Evolutionary conservation across 1,140 invertebrate species (phyloP).

Genomic region (Drosophila bipectinata): DNA sequence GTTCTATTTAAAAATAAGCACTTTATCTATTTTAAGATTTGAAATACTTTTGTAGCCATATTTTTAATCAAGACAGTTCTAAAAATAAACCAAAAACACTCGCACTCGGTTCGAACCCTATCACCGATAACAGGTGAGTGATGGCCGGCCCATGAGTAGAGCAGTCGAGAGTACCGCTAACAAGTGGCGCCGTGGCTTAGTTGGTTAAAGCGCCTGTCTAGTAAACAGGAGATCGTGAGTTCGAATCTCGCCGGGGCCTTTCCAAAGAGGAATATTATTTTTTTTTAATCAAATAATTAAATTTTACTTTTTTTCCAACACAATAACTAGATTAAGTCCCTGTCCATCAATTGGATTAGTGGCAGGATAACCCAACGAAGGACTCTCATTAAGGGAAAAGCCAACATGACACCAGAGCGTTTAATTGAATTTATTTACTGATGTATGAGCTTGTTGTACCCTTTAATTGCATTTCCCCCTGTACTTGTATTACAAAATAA

Average conservation of each 20-base stretch:
- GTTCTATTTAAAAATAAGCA: not conserved
- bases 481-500: slow-evolving; percentile 57
- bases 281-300: slow-evolving; percentile 22
- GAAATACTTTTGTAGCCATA: not conserved
- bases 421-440: slow-evolving; percentile 60
- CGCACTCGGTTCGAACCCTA: slow-evolving; percentile 6
- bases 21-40: not conserved
- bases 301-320: slow-evolving; percentile 17
- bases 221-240: slow-evolving; percentile 87
- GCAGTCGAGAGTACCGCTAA: not conserved
- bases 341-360: slow-evolving; percentile 39
- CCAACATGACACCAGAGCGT: slow-evolving; percentile 31
- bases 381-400: slow-evolving; percentile 39
- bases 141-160: not conserved
- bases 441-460: slow-evolving; percentile 21
- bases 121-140: slow-evolving; percentile 19
- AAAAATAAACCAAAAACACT: slow-evolving; percentile 14
- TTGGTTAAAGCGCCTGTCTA: slow-evolving; percentile 88
- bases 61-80: slow-evolving; percentile 1
- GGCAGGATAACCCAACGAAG: slow-evolving; percentile 31
- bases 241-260: slow-evolving; percentile 86
- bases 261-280: not conserved
- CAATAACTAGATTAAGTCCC: slow-evolving; percentile 19
- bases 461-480: slow-evolving; percentile 59
- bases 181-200: slow-evolving; percentile 86